phyloP scores from a whole-genome alignment of 2,888 invertebrate genomes.

The Tenthredo distinguenda region DNA sequence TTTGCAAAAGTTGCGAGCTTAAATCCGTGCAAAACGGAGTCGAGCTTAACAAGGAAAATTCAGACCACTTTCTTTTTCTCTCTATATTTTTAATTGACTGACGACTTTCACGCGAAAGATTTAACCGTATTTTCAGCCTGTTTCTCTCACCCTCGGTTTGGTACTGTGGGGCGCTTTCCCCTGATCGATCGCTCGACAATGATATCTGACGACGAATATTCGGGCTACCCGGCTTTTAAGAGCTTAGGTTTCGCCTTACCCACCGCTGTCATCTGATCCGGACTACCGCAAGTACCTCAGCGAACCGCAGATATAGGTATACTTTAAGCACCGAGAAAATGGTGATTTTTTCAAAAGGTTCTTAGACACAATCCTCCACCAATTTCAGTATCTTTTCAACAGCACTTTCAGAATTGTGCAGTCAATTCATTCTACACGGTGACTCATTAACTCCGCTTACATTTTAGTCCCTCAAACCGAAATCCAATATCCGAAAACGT shows the following conservation, averaged over 20 bases:
- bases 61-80: not conserved
- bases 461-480: not conserved
- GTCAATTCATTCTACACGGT: not conserved
- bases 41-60: not conserved
- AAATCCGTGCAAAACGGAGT: not conserved
- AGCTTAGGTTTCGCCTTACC: constrained; percentile 42
- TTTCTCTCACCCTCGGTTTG: not conserved
- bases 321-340: not conserved
- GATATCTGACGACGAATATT: constrained; percentile 29
- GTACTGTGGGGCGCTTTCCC: not conserved
- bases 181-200: constrained; percentile 43
- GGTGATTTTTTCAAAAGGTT: not conserved
- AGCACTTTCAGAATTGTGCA: not conserved
- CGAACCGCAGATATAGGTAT: not conserved
- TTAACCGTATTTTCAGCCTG: not conserved
- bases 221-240: constrained; percentile 38
- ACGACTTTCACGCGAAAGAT: not conserved
- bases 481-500: not conserved
- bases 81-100: constrained; percentile 4
- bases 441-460: not conserved
- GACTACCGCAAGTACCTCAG: constrained; percentile 11
- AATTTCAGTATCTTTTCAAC: not conserved
- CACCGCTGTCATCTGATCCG: constrained; percentile 29
- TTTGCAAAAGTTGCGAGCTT: not conserved
- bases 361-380: not conserved